Evolutionary conservation across 2,113 vertebrate genomes (phyloP).

Genomic region (Ovis canadensis): DNA sequence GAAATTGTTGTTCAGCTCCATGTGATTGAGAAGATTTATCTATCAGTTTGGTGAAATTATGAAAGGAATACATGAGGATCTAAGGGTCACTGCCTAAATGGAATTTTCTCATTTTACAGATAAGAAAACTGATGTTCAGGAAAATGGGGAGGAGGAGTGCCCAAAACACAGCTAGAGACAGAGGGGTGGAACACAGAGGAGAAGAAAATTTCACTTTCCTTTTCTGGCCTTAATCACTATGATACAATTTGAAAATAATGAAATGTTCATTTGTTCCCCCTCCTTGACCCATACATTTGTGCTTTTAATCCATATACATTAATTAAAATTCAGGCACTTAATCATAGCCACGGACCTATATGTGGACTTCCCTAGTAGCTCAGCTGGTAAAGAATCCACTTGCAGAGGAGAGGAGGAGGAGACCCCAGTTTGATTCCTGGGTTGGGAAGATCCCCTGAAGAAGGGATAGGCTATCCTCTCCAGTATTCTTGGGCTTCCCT

Average conservation of each 20-base stretch:
- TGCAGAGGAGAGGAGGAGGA: neutral
- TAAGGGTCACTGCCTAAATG: neutral
- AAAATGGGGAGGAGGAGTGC: neutral
- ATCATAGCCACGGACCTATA: neutral
- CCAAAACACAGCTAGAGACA: neutral
- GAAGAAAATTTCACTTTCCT: neutral
- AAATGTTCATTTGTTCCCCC: neutral
- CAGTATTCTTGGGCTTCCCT: neutral
- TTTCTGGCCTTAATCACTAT: neutral
- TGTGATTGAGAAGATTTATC: neutral
- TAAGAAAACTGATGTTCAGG: neutral
- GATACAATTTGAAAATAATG: neutral
- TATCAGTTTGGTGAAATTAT: neutral
- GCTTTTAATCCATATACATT: neutral
- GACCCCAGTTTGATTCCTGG: neutral
- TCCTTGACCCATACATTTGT: neutral
- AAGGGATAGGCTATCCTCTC: neutral
- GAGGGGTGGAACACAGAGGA: neutral
- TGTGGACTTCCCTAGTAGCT: neutral
- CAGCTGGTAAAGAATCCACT: neutral
- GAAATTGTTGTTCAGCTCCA: neutral
- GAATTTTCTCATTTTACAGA: neutral
- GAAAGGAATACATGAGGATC: neutral
- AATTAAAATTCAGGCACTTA: neutral
- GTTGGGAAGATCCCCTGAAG: neutral